Conservation (phyloP, 1,140 invertebrate genomes). For the Zaprionus gabonicus region DNA sequence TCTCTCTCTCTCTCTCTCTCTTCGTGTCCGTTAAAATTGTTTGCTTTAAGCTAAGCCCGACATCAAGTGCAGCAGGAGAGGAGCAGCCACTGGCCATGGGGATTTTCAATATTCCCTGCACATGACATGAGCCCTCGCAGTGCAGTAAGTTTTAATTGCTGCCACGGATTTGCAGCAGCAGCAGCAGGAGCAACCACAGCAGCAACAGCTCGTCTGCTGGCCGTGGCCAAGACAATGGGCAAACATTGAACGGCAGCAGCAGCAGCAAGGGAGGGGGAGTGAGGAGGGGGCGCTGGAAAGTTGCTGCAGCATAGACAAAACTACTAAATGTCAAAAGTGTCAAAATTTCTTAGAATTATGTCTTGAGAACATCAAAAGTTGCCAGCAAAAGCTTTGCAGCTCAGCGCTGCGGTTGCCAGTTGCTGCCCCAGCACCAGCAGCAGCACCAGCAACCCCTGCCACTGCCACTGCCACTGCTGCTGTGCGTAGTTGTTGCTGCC, state of each 20-base stretch:
- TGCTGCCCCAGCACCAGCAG: neutral
- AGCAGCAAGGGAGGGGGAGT: neutral
- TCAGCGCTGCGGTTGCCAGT: slow-evolving; percentile 16
- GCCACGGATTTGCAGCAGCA: slow-evolving; percentile 57
- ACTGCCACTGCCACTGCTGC: slow-evolving; percentile 7
- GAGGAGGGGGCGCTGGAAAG: neutral
- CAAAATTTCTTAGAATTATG: slow-evolving; percentile 81
- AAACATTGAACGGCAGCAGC: slow-evolving; percentile 28
- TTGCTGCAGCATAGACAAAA: slow-evolving; percentile 70
- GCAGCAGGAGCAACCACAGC: neutral
- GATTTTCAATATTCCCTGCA: slow-evolving; percentile 41
- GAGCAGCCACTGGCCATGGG: slow-evolving; percentile 14
- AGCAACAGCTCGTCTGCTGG: neutral
- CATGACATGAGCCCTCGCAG: slow-evolving; percentile 37
- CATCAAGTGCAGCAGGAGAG: slow-evolving; percentile 7
- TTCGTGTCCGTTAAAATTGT: neutral
- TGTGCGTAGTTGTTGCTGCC: slow-evolving; percentile 20
- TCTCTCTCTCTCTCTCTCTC: neutral
- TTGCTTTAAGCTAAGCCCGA: slow-evolving; percentile 24
- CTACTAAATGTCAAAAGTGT: slow-evolving; percentile 83
- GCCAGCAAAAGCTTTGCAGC: slow-evolving; percentile 38
- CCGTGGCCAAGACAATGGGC: slow-evolving; percentile 59
- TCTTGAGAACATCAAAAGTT: slow-evolving; percentile 80
- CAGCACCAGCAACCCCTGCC: neutral
- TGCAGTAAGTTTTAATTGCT: slow-evolving; percentile 74